Base-by-base conservation (phyloP, 2,113 vertebrate species). In the Zosterops pallidus region DNA sequence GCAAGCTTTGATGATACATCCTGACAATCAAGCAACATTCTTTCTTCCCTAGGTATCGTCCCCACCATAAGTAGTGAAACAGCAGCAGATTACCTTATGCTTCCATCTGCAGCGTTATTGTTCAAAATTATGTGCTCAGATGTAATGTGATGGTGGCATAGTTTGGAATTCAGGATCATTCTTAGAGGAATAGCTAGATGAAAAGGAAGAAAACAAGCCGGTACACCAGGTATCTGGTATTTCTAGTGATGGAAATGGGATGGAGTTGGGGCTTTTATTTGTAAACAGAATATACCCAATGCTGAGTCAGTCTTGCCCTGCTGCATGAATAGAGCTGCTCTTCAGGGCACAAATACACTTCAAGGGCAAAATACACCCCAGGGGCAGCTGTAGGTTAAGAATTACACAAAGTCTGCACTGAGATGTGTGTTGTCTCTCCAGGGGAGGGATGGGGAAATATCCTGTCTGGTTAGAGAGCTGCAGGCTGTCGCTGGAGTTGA, bases 391-490 rank as follows among this genome's bases (percentile, higher is more conserved):
- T 1, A 4, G 46, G 25, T 24, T 83, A 31, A 63, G 44, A 63
- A 53, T 57, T 65, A 23, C 18, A 57, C 20, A 19, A 9, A 63
- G 5, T 46, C 47, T 84, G 33, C 52, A 50, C 21, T 39, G 42
- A 6, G 23, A 47, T 17, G 6, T 2, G 1, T 4, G 2, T n/a
- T 72, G 25, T 26, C n/a, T 23, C 12, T 87, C 8, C 0, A 0
- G 22, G 33, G 39, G 18, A 78, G 46, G 5, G 9, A 28, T 42
- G 13, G 41, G 19, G 20, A 76, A n/a, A 47, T 72, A 37, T 49
- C 53, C 14, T 9, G 14, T 57, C 17, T 0, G 0, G 21, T 39
- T 67, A 41, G 6, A 39, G 11, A 41, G 35, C 35, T 49, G 14
- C 14, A 6, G 64, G 31, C 15, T 80, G 25, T 2, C 2, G 2